These are phyloP conservation scores for Cichladusa arquata DNA, from an alignment of 2,113 vertebrate genomes.

Conservation along the genomic window DNA sequence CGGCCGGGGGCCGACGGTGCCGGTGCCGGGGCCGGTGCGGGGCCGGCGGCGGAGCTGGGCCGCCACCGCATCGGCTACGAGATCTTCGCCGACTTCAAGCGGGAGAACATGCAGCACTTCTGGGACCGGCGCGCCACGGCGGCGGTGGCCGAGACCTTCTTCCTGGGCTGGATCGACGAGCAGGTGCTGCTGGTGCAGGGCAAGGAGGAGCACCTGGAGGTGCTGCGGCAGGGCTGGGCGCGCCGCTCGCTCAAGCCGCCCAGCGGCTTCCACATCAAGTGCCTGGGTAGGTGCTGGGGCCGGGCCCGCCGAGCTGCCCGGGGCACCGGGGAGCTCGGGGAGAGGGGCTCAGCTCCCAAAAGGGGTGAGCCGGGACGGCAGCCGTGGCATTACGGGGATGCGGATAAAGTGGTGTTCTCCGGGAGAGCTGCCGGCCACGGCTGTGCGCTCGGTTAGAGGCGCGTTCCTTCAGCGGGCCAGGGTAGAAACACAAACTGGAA, in stretches of 20 bases:
- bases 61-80: constrained; percentile 91
- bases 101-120: constrained; percentile 91
- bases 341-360: neutral
- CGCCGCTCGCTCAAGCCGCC: constrained; percentile 89
- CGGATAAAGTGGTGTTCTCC: fast-evolving
- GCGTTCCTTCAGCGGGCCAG: neutral
- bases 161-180: constrained; percentile 97
- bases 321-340: neutral
- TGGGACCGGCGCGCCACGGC: constrained; percentile 91
- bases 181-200: constrained; percentile 95
- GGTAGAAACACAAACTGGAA: fast-evolving
- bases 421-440: fast-evolving
- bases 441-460: fast-evolving
- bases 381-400: neutral
- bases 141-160: constrained; percentile 91
- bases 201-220: constrained; percentile 93
- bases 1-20: neutral
- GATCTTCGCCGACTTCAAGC: constrained; percentile 96
- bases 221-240: constrained; percentile 91
- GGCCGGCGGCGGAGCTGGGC: constrained; percentile 66
- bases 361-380: neutral
- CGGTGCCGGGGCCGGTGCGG: neutral
- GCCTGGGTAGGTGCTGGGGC: constrained; percentile 82
- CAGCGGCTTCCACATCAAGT: constrained; percentile 91
- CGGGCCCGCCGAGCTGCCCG: neutral